Percentiles rank a stretch among this genome's conserved stretches.
phyloP scores from a whole-genome alignment of 2,888 invertebrate species.

The Clanis bilineata region DNA sequence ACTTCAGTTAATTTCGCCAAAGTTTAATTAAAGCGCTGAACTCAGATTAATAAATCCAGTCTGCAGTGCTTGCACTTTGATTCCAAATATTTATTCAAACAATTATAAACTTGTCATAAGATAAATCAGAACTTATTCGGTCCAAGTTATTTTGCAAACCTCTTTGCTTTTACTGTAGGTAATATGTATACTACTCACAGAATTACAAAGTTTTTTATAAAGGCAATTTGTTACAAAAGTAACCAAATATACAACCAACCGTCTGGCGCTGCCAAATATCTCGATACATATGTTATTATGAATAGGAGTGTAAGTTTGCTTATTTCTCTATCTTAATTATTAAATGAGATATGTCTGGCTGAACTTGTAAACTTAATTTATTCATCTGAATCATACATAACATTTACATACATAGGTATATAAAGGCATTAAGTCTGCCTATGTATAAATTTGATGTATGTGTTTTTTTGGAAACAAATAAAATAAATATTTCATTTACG shows the following conservation, averaged over 20 bases:
- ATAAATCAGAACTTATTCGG: constrained; percentile 9
- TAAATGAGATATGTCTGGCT: too few relatives aligned
- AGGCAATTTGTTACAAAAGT: neutral
- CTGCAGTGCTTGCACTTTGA: constrained; percentile 6
- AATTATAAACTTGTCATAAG: constrained; percentile 3
- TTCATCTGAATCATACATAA: too few relatives aligned
- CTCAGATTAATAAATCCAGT: constrained; percentile 25
- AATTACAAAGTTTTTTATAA: neutral
- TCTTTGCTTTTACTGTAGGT: neutral
- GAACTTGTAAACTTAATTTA: too few relatives aligned
- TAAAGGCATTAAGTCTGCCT: too few relatives aligned
- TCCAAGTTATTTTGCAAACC: neutral
- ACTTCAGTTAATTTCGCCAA: constrained; percentile 31
- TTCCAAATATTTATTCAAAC: constrained; percentile 4
- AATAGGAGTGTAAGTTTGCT: neutral
- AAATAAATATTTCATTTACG: too few relatives aligned
- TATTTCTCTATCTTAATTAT: neutral
- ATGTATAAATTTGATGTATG: too few relatives aligned
- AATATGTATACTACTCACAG: too few relatives aligned
- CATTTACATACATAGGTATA: too few relatives aligned
- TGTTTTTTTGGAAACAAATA: too few relatives aligned
- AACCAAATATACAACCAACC: neutral
- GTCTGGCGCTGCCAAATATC: neutral
- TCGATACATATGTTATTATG: neutral
- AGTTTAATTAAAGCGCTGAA: constrained; percentile 39